Evolutionary conservation across 2,113 vertebrate genomes (phyloP).

Genomic region (Equus przewalskii): DNA sequence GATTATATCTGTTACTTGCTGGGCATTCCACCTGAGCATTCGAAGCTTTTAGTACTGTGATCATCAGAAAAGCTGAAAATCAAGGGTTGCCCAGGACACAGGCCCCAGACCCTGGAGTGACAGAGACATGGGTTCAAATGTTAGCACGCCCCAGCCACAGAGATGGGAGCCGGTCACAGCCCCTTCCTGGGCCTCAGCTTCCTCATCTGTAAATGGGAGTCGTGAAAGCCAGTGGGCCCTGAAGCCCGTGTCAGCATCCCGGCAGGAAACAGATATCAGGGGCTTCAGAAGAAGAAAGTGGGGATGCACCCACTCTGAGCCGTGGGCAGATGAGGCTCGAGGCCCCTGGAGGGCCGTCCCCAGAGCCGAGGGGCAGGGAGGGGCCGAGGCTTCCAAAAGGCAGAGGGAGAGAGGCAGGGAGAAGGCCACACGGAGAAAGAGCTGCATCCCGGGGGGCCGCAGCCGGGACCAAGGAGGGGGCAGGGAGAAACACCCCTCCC

Average conservation of each 20-base stretch:
- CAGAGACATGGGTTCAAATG: neutral
- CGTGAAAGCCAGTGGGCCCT: neutral
- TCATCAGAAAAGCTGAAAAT: neutral
- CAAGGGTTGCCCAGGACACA: neutral
- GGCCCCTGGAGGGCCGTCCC: neutral
- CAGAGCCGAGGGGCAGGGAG: neutral
- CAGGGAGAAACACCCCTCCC: too few relatives aligned
- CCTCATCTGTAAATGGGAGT: neutral
- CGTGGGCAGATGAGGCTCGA: neutral
- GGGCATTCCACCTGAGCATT: neutral
- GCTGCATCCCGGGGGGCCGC: neutral
- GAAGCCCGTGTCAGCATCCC: accelerated
- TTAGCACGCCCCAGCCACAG: accelerated
- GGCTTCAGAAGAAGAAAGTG: neutral
- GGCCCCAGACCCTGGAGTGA: neutral
- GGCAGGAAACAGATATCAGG: neutral
- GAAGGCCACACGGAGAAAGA: neutral
- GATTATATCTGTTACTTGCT: neutral
- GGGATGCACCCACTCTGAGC: neutral
- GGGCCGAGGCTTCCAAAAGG: neutral
- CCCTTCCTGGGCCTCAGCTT: neutral
- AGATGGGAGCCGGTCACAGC: too few relatives aligned
- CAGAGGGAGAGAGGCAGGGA: too few relatives aligned
- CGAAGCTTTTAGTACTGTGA: neutral
- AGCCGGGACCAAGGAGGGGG: neutral